Evolutionary conservation across 2,113 vertebrate species (phyloP), one percentile per base, ranked within the genome.

Genomic region (Mesoclemmys tuberculata): DNA sequence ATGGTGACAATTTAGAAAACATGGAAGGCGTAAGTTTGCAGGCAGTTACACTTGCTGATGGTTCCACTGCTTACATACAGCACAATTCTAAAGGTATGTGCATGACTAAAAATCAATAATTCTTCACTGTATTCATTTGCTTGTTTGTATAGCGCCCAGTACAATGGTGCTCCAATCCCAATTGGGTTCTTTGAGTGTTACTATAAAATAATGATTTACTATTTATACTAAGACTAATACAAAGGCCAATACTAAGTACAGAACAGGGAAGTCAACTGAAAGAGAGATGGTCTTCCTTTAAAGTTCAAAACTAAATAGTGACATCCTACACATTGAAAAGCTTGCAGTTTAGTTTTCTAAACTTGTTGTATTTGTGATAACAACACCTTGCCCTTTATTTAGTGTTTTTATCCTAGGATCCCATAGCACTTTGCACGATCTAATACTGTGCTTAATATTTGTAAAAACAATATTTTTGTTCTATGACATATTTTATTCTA

Each of bases 11-110:
- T 94, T 99, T 99, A 91, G 99, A 99, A 87, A 99, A 98, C 92
- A 99, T 99, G 99, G 99, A 99, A 98, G 99, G 99, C 80, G 99
- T 99, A 88, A 99, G 99, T 97, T 98, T 99, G 90, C 99, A 99
- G 98, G 99, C 99, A 48, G 99, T 99, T 71, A 99, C 99, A 4
- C 98, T 99, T 48, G 99, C 98, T 41, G 99, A 99, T 95, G 99
- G 99, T 44, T 99, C 99, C 92, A 99, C 99, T 8, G 99, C 99
- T 46, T 99, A 99, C 86, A 99, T 99, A 96, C 99, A 99, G 48
- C 99, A 99, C 93, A 99, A 99, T 78, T 98, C 99, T 94, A 99
- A 99, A 98, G 99, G 99, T 99, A 97, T 41, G 96, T 85, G 24
- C 49, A 77, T 64, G 3, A 13, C n/a, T 82, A 24, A 75, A 31